phyloP scores from a whole-genome alignment of 2,113 vertebrate genomes.

The Phalacrocorax carbo region DNA sequence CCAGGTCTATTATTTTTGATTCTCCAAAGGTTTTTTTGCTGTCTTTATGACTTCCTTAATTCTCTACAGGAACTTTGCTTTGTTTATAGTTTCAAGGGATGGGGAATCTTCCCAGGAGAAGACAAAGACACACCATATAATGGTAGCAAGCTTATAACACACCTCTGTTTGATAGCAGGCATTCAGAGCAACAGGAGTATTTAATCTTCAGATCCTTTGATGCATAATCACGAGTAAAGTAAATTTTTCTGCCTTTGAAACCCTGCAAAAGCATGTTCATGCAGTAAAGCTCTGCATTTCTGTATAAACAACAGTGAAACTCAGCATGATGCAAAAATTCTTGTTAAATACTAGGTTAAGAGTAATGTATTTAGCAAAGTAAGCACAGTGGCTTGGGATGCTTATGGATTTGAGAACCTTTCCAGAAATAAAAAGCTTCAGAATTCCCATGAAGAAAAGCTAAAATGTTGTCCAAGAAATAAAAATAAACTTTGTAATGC shows the following conservation, averaged over 20 bases:
- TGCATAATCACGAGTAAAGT: neutral
- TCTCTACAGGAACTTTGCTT: neutral
- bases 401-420: neutral
- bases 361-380: neutral
- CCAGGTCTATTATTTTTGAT: neutral
- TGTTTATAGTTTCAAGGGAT: neutral
- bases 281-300: neutral
- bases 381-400: neutral
- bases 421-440: neutral
- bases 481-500: neutral
- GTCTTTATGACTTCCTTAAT: neutral
- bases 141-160: neutral
- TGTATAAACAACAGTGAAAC: neutral
- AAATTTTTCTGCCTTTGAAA: neutral
- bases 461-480: neutral
- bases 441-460: neutral
- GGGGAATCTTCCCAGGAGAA: neutral
- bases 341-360: neutral
- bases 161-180: neutral
- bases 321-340: neutral
- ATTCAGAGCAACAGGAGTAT: neutral
- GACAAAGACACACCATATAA: neutral
- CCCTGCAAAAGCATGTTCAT: neutral
- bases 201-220: neutral
- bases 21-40: neutral